Base-by-base conservation (phyloP, 2,113 vertebrate species). In the Gadus chalcogrammus region DNA sequence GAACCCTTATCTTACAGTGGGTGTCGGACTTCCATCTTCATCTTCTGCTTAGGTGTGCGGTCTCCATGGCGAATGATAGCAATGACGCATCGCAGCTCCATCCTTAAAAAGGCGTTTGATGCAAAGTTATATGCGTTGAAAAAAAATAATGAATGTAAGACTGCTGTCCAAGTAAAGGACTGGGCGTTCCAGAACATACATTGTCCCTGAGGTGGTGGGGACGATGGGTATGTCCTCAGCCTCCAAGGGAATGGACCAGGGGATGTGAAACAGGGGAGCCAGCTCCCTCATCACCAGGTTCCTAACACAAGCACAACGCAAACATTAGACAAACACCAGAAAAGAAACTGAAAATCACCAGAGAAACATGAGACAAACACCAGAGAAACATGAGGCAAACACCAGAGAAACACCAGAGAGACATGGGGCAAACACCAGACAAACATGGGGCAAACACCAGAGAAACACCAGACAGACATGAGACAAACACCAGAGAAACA, bases 11-110 rank as follows among this genome's bases (percentile, higher is more conserved):
- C 92, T 88, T 86, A 98, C 97, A 94, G 90, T 17, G 95, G 83
- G 70, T 99, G 95, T 24, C 95, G 94, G 59, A 99, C 97, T 69
- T 98, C 96, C 97, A 99, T 99, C 87, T 99, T 99, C 97, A 99
- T 99, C 84, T 99, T 99, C 81, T 99, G 97, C 82, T 99, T 99
- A 0, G 97, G 97, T 1, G 97, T 99, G 48, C 97, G 95, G 73
- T 98, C 97, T 22, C 97, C 97, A 1, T 98, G 97, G 1, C 97
- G 94, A 74, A 99, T 97, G 70, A 99, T 93, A 20, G 97, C 97
- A 60, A 99, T 99, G 64, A 99, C 97, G 77, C 97, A 98, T 35
- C 97, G 96, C 69, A 99, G 92, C 82, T 99, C 97, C 97, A 99
- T 99, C 97, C 97, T 99, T 79, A 27, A 22, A 67, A 4, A 53